Conservation (phyloP, 2,113 vertebrate species). For the Centropristis striata region DNA sequence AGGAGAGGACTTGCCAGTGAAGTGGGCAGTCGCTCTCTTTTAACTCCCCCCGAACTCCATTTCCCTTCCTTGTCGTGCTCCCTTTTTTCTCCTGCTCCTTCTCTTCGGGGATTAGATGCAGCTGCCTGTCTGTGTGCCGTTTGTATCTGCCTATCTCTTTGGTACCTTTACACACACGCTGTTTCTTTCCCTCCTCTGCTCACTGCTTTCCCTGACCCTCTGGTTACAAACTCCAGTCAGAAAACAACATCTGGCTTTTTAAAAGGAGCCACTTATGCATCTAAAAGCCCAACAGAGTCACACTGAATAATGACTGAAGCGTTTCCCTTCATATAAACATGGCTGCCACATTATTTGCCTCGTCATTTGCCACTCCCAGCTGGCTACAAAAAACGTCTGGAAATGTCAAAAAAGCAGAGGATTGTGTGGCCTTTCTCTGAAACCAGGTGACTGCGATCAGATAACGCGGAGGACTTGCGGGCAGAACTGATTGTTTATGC, state of each 20-base stretch:
- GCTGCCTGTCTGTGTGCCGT: slow-evolving; percentile 26
- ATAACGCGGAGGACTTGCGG: slow-evolving; percentile 44
- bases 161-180: slow-evolving; percentile 23
- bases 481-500: slow-evolving; percentile 62
- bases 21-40: slow-evolving; percentile 26
- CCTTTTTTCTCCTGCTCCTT: slow-evolving; percentile 10
- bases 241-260: slow-evolving; percentile 64
- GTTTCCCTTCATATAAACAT: slow-evolving; percentile 17
- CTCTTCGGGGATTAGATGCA: slow-evolving; percentile 37
- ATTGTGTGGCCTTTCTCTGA: slow-evolving; percentile 11
- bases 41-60: slow-evolving; percentile 20
- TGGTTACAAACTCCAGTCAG: slow-evolving; percentile 11
- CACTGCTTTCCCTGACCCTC: slow-evolving; percentile 1
- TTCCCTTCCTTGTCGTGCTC: slow-evolving; percentile 5
- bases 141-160: slow-evolving; percentile 21
- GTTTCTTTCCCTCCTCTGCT: slow-evolving; percentile 7
- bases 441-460: slow-evolving; percentile 58
- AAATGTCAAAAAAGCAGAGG: not conserved
- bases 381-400: slow-evolving; percentile 32
- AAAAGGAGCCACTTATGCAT: slow-evolving; percentile 37
- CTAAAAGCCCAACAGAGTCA: slow-evolving; percentile 30
- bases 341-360: slow-evolving; percentile 31
- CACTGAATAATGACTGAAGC: slow-evolving; percentile 41
- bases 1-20: slow-evolving; percentile 57
- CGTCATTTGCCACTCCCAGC: slow-evolving; percentile 19